These are phyloP conservation scores for Chrysogorgia sp. DNA, from an alignment of 92 coral and sea anemone species.

Conservation along the genomic window DNA sequence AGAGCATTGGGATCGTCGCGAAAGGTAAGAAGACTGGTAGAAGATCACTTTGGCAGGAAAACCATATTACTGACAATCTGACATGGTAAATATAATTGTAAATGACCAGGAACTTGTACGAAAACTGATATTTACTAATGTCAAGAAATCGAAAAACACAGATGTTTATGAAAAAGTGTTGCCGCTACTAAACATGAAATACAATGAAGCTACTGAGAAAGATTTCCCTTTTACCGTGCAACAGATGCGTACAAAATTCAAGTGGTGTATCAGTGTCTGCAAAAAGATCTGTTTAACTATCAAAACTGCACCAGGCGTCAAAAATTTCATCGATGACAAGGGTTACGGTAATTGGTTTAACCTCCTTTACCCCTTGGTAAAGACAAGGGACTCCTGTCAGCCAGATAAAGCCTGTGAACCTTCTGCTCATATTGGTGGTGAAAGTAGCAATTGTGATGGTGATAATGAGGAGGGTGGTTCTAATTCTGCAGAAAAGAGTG, in stretches of 20 bases:
- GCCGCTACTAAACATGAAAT: conserved; percentile 40
- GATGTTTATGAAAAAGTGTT: conserved; percentile 54
- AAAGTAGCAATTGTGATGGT: too few relatives aligned
- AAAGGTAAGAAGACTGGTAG: conserved; percentile 57
- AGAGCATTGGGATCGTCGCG: too few relatives aligned
- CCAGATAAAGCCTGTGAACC: conserved; percentile 67
- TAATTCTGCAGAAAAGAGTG: conserved; percentile 26
- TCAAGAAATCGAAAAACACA: conserved; percentile 61
- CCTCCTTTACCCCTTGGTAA: too few relatives aligned
- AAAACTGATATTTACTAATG: conserved; percentile 60
- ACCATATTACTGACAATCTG: conserved; percentile 58
- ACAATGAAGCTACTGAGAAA: conserved; percentile 41
- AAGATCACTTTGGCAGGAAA: too few relatives aligned
- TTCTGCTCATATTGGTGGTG: conserved; percentile 59
- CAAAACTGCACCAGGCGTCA: conserved; percentile 62
- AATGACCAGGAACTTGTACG: conserved; percentile 47
- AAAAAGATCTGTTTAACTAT: conserved; percentile 57
- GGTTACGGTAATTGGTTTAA: conserved; percentile 50
- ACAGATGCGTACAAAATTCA: conserved; percentile 62
- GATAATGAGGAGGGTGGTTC: conserved; percentile 16
- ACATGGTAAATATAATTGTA: conserved; percentile 53
- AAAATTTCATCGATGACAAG: conserved; percentile 48
- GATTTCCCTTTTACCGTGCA: conserved; percentile 58
- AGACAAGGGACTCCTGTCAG: too few relatives aligned
- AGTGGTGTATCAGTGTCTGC: conserved; percentile 42